A percentile compares a stretch with the other conserved stretches of the same genome.
Conservation (phyloP, 1,140 invertebrate genomes). For the Lepidurus arcticus region DNA sequence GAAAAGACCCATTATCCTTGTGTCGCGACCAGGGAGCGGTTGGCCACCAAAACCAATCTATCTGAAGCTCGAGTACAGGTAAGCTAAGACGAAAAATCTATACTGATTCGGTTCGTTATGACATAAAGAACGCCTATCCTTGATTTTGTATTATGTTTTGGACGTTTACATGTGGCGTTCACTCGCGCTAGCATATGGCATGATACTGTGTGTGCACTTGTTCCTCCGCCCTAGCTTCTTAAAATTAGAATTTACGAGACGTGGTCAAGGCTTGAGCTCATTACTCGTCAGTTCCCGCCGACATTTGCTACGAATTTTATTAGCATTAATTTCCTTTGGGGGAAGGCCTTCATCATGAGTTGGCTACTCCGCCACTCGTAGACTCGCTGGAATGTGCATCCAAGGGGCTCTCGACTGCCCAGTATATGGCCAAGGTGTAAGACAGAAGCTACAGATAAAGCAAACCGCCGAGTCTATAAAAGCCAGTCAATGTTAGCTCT, state of each 20-base stretch:
- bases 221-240: slow-evolving; percentile 8
- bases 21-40: slow-evolving; percentile 81
- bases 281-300: background rate
- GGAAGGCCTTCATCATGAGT: slow-evolving; percentile 18
- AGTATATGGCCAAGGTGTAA: slow-evolving; percentile 14
- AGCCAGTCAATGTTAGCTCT: slow-evolving; percentile 21
- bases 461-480: slow-evolving; percentile 21
- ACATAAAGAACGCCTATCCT: background rate
- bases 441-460: slow-evolving; percentile 18
- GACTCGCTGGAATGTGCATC: background rate
- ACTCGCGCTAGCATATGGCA: background rate
- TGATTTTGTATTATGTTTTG: background rate
- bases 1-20: slow-evolving; percentile 94
- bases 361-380: background rate
- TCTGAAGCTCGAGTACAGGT: slow-evolving; percentile 97
- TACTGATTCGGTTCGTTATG: background rate
- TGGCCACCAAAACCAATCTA: slow-evolving; percentile 83
- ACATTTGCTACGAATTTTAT: background rate
- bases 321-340: slow-evolving; percentile 13
- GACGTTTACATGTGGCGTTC: background rate
- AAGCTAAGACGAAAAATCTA: slow-evolving; percentile 38
- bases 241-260: slow-evolving; percentile 16
- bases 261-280: slow-evolving; percentile 21
- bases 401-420: background rate
- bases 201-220: background rate